Conservation (phyloP, 2,888 invertebrate genomes). For the Trichogramma evanescens region DNA sequence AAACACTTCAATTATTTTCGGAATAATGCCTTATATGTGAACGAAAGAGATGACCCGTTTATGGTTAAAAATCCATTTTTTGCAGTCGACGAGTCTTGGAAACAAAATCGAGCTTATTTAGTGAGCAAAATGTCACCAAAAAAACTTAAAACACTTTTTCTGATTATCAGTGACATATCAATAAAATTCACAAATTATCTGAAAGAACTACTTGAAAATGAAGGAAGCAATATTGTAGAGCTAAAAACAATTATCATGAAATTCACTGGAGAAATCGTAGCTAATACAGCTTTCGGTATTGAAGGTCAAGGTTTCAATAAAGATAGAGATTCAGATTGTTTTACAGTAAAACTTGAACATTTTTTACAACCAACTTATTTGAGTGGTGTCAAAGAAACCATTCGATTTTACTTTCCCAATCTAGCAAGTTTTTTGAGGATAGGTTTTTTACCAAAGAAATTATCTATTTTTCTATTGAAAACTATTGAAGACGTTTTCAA, state of each 20-base stretch:
- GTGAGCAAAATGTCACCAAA: slow-evolving; percentile 12
- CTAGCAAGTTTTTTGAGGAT: slow-evolving; percentile 18
- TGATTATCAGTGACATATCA: slow-evolving; percentile 5
- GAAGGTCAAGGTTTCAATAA: slow-evolving; percentile 32
- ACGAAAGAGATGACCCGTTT: slow-evolving; percentile 1
- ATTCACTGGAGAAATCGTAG: slow-evolving; percentile 33
- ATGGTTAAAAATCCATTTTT: slow-evolving; percentile 17
- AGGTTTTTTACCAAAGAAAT: slow-evolving; percentile 23
- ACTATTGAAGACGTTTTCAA: slow-evolving; percentile 27
- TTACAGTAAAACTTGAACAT: slow-evolving; percentile 13
- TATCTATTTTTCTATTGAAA: slow-evolving; percentile 27
- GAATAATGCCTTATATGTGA: slow-evolving; percentile 1
- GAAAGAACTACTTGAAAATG: background rate
- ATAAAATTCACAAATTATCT: slow-evolving; percentile 13
- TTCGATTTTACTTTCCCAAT: slow-evolving; percentile 22
- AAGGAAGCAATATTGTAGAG: slow-evolving; percentile 21
- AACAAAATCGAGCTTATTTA: background rate
- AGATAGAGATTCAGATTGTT: slow-evolving; percentile 8
- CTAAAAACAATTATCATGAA: slow-evolving; percentile 26
- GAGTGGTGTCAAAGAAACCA: slow-evolving; percentile 7
- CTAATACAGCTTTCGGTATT: slow-evolving; percentile 31
- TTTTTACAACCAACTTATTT: slow-evolving; percentile 27
- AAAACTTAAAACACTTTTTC: slow-evolving; percentile 10
- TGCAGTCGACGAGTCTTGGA: slow-evolving; percentile 5
- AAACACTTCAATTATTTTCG: slow-evolving; percentile 17